These are phyloP conservation scores for Dasysyrphus tricinctus DNA, from an alignment of 2,888 invertebrate genomes.

Conservation along the genomic window DNA sequence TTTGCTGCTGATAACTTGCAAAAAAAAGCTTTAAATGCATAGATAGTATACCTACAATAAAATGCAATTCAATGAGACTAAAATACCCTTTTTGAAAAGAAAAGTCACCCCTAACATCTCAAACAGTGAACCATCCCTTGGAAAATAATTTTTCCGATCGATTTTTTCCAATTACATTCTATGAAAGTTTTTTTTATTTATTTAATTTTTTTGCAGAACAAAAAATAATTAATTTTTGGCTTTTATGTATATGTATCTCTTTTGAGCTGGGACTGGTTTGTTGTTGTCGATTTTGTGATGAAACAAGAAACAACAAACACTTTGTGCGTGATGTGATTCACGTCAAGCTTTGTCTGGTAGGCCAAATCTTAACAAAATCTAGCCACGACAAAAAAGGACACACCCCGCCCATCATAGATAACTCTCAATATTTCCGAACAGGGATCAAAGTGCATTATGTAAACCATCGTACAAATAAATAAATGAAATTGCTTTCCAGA, in stretches of 20 bases:
- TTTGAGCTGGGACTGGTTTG: constrained; percentile 22
- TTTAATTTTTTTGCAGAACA: not conserved
- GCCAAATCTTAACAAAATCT: constrained; percentile 34
- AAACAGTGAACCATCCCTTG: constrained; percentile 9
- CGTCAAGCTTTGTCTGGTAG: constrained; percentile 51
- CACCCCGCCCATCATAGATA: constrained; percentile 44
- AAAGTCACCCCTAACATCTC: constrained; percentile 29
- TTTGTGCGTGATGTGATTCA: constrained; percentile 63
- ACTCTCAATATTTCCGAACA: constrained; percentile 18
- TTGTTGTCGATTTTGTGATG: constrained; percentile 40
- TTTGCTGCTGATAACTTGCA: not conserved
- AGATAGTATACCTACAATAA: constrained; percentile 22
- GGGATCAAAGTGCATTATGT: constrained; percentile 70
- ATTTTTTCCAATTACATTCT: constrained; percentile 53
- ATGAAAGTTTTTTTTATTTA: constrained; percentile 8
- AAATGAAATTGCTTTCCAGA: constrained; percentile 17
- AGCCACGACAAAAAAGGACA: constrained; percentile 57
- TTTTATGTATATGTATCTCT: constrained; percentile 13
- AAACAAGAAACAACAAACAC: constrained; percentile 23
- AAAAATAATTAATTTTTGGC: constrained; percentile 12
- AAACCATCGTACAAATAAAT: constrained; percentile 33
- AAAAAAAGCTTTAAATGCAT: constrained; percentile 5
- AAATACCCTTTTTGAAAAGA: not conserved
- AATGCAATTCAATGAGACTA: not conserved
- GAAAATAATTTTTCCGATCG: constrained; percentile 45